These are phyloP conservation scores for Leuciscus waleckii DNA, from an alignment of 2,797 vertebrate genomes.

Conservation along the genomic window DNA sequence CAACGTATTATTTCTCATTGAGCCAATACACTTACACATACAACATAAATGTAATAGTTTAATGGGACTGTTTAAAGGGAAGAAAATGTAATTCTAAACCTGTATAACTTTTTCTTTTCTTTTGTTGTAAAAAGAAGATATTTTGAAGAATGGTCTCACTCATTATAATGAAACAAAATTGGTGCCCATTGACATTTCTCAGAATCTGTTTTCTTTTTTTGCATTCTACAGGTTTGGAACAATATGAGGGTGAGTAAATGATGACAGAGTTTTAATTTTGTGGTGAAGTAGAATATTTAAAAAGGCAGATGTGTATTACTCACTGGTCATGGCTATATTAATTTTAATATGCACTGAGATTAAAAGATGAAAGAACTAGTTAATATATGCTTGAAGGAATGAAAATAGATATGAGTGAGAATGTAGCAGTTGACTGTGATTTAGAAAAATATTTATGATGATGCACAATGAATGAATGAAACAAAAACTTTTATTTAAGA, in stretches of 20 bases:
- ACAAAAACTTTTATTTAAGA: background rate
- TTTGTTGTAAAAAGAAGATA: too few relatives aligned
- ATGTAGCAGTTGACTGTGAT: background rate
- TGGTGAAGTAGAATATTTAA: background rate
- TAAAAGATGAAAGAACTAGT: background rate
- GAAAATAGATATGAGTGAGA: background rate
- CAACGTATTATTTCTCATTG: too few relatives aligned
- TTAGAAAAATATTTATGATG: background rate
- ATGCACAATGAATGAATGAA: slow-evolving; percentile 5
- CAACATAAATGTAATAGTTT: slow-evolving; percentile 12
- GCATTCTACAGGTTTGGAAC: background rate
- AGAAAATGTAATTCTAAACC: background rate
- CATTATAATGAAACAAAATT: background rate
- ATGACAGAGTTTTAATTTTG: background rate
- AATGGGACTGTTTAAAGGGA: background rate
- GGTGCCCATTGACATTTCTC: background rate
- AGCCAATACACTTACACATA: too few relatives aligned
- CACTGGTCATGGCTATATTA: background rate
- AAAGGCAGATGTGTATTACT: background rate
- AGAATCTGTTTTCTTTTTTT: background rate
- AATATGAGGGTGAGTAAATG: background rate
- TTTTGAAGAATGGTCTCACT: too few relatives aligned
- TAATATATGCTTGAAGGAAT: background rate
- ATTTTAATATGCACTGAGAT: background rate
- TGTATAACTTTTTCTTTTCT: too few relatives aligned